Evolutionary conservation across 2,888 invertebrate species (phyloP).

Genomic region (Oligia strigilis): DNA sequence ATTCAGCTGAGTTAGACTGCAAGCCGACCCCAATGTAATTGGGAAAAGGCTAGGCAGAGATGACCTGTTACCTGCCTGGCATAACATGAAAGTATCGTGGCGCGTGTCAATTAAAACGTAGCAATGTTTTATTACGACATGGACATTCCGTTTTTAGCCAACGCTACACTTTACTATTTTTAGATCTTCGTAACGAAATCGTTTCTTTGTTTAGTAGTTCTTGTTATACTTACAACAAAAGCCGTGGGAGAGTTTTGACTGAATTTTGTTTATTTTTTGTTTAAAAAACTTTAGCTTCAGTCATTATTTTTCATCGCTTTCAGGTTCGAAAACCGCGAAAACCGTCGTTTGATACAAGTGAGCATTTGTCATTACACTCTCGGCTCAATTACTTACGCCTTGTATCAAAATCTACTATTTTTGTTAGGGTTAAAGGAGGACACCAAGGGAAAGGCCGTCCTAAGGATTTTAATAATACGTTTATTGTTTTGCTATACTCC

Average conservation of each 20-base stretch:
- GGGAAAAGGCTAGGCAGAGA: neutral
- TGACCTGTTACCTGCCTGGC: neutral
- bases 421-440: no score
- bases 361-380: neutral
- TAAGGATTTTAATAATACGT: no score
- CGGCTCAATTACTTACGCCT: neutral
- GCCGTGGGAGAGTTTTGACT: neutral
- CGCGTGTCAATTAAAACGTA: no score
- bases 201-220: slow-evolving; percentile 11
- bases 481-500: no score
- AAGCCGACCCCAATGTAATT: neutral
- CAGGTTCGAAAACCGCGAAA: neutral
- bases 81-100: neutral
- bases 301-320: neutral
- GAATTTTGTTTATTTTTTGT: neutral
- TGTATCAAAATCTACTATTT: neutral
- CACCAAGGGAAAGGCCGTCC: no score
- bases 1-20: neutral
- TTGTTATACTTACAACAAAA: neutral
- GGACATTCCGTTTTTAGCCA: neutral
- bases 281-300: neutral
- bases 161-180: slow-evolving; percentile 31
- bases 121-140: slow-evolving; percentile 15
- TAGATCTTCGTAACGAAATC: slow-evolving; percentile 22
- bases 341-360: neutral